phyloP scores from a whole-genome alignment of 2,888 invertebrate genomes.

The Leptopilina syphax region DNA sequence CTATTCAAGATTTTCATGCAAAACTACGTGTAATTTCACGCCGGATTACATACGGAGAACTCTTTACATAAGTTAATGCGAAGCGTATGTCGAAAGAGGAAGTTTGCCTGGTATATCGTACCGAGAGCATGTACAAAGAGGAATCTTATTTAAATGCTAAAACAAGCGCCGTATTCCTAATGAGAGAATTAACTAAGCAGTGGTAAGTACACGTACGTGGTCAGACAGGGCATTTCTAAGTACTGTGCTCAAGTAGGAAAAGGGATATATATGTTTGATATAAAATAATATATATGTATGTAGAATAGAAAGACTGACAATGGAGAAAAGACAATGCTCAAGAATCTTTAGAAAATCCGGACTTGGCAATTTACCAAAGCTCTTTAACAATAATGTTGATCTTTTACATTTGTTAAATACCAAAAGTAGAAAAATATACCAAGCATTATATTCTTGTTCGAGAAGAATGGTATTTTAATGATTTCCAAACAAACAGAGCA shows the following conservation, averaged over 20 bases:
- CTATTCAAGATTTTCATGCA: constrained; percentile 1
- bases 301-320: background rate
- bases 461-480: constrained; percentile 2
- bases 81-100: constrained; percentile 28
- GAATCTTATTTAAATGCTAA: constrained; percentile 54
- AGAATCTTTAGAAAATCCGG: constrained; percentile 5
- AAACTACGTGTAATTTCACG: background rate
- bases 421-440: background rate
- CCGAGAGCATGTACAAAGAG: background rate
- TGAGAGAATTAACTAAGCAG: constrained; percentile 52
- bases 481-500: background rate
- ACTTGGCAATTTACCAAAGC: constrained; percentile 14
- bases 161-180: constrained; percentile 44
- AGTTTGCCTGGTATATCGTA: constrained; percentile 1
- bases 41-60: constrained; percentile 1
- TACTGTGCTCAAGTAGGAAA: constrained; percentile 15
- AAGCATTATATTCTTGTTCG: background rate
- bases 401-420: constrained; percentile 12
- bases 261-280: background rate
- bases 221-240: constrained; percentile 26
- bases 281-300: too few relatives aligned
- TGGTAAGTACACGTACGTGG: constrained; percentile 42
- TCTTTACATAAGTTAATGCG: constrained; percentile 31
- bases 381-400: constrained; percentile 23
- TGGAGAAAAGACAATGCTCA: constrained; percentile 14